Conservation (phyloP, 2,797 vertebrate genomes). For the Silurus lanzhouensis region DNA sequence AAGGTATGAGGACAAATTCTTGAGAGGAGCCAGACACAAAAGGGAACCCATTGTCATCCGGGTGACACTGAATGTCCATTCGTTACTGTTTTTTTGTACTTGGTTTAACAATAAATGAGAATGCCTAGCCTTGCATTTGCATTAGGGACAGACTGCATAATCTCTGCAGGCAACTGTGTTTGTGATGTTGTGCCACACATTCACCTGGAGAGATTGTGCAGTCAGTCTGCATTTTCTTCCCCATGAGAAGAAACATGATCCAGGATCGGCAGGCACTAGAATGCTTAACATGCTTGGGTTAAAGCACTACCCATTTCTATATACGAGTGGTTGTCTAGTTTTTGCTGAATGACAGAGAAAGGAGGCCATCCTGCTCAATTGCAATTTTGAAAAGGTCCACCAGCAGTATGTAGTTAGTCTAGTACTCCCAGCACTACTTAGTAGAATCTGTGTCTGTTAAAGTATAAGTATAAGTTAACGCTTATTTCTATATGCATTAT, state of each 20-base stretch:
- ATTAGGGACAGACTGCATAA: conserved; percentile 77
- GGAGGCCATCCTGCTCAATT: not conserved
- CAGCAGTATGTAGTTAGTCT: not conserved
- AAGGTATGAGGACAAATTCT: no score
- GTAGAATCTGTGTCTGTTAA: not conserved
- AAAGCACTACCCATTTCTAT: not conserved
- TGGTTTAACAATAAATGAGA: not conserved
- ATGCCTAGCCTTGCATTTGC: not conserved
- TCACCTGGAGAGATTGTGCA: conserved; percentile 83
- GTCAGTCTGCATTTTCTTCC: conserved; percentile 59
- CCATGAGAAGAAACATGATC: not conserved
- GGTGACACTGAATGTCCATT: no score
- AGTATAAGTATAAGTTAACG: not conserved
- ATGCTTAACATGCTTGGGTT: not conserved
- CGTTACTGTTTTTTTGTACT: not conserved
- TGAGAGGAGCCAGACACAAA: no score
- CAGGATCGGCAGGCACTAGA: not conserved
- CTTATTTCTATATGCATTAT: not conserved
- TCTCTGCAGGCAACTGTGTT: conserved; percentile 94
- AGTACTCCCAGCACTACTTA: not conserved
- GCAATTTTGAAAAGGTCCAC: not conserved
- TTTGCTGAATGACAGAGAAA: not conserved
- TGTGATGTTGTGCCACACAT: conserved; percentile 76
- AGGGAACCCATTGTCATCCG: no score
- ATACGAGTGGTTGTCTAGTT: not conserved